These are phyloP conservation scores for Conus betulinus DNA, from an alignment of 1,140 invertebrate species.

Conservation along the genomic window DNA sequence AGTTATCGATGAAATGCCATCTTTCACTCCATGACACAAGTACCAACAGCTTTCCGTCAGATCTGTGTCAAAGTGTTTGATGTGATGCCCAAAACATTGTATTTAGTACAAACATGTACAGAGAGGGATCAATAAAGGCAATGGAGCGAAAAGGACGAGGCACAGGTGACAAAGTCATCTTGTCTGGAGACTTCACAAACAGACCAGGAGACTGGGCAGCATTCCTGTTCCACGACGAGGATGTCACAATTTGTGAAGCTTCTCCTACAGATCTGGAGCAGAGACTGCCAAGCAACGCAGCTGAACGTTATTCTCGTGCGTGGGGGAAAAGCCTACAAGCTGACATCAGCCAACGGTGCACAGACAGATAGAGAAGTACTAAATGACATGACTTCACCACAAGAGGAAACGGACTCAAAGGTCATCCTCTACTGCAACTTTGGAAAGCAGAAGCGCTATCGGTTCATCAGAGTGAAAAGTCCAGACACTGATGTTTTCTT, in stretches of 20 bases:
- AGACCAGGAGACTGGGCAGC: constrained; percentile 41
- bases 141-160: constrained; percentile 23
- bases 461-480: constrained; percentile 17
- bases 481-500: constrained; percentile 51
- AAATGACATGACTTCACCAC: constrained; percentile 25
- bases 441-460: constrained; percentile 25
- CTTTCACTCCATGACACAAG: constrained; percentile 35
- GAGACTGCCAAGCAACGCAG: constrained; percentile 20
- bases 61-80: too few relatives aligned
- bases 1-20: constrained; percentile 44
- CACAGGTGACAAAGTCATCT: constrained; percentile 23
- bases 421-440: constrained; percentile 37
- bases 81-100: constrained; percentile 37
- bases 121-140: not conserved
- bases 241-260: constrained; percentile 41
- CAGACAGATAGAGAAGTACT: too few relatives aligned
- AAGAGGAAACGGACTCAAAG: constrained; percentile 47
- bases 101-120: constrained; percentile 30
- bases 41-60: constrained; percentile 18
- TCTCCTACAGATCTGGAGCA: constrained; percentile 31
- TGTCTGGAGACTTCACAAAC: constrained; percentile 39
- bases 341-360: constrained; percentile 12
- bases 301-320: constrained; percentile 35
- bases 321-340: constrained; percentile 32
- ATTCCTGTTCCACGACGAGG: constrained; percentile 48